phyloP scores from a whole-genome alignment of 2,888 invertebrate species.

The Frankliniella intonsa region DNA sequence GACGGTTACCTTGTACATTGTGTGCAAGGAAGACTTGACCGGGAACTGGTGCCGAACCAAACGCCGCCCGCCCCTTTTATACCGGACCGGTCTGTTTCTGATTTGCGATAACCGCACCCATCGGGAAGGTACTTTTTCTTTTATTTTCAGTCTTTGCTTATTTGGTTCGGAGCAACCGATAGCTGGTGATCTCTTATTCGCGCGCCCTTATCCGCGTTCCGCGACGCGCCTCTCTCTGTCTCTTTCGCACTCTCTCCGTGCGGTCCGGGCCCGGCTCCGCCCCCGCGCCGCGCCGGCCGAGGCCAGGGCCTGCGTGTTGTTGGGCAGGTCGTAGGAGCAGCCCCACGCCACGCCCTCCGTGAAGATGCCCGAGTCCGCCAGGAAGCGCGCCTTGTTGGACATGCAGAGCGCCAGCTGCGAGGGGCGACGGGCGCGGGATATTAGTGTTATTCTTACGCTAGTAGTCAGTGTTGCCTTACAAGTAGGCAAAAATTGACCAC shows the following conservation, averaged over 20 bases:
- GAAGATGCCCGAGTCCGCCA: not conserved
- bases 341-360: constrained; percentile 15
- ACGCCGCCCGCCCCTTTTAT: not conserved
- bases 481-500: no score
- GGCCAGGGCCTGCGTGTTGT: constrained; percentile 13
- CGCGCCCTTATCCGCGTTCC: no score
- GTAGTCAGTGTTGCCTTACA: no score
- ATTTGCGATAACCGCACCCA: no score
- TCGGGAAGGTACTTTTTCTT: no score
- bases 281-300: not conserved
- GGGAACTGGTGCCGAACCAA: not conserved
- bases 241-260: not conserved
- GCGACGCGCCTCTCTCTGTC: no score
- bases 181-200: no score
- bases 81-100: not conserved
- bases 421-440: not conserved
- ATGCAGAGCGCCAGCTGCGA: constrained; percentile 10
- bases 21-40: not conserved
- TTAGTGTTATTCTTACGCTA: no score
- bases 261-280: not conserved
- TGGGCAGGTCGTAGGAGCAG: constrained; percentile 17
- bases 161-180: no score
- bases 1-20: constrained; percentile 16
- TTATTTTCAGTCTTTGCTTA: no score
- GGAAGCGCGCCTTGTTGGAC: constrained; percentile 1